These are phyloP conservation scores for Planococcus citri DNA, from an alignment of 1,140 invertebrate species.

Conservation along the genomic window DNA sequence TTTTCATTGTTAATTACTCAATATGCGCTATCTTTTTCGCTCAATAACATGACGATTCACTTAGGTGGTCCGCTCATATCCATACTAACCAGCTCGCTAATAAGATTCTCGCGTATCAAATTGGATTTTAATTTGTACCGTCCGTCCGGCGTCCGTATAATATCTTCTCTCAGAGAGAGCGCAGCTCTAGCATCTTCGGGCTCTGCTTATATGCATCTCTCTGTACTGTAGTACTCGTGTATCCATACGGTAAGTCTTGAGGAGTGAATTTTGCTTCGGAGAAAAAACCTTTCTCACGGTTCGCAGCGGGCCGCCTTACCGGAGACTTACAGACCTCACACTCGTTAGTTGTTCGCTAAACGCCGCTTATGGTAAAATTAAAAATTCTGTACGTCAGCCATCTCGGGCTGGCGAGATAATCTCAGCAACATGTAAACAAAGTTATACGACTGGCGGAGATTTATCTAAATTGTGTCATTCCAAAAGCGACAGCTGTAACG, in stretches of 20 bases:
- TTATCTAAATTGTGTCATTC: neutral
- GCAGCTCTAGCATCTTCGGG: no score
- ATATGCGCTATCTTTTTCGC: neutral
- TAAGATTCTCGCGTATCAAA: neutral
- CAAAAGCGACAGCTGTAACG: neutral
- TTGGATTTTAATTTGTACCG: neutral
- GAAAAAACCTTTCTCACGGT: neutral
- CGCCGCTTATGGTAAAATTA: neutral
- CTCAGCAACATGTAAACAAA: no score
- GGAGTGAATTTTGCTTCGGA: neutral
- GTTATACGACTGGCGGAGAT: neutral
- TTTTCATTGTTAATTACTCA: conserved; percentile 8
- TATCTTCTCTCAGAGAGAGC: no score
- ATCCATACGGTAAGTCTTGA: no score
- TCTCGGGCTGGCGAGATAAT: neutral
- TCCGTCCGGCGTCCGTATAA: no score
- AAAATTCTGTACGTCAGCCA: neutral
- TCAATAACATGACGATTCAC: neutral
- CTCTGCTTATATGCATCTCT: no score
- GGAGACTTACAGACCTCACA: neutral
- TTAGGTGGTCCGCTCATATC: neutral
- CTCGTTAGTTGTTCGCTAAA: neutral
- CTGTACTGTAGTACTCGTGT: no score
- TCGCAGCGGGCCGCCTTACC: neutral
- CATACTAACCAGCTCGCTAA: neutral